These are phyloP conservation scores for Chalcosyrphus nemorum DNA, from an alignment of 2,888 invertebrate genomes.

Conservation along the genomic window DNA sequence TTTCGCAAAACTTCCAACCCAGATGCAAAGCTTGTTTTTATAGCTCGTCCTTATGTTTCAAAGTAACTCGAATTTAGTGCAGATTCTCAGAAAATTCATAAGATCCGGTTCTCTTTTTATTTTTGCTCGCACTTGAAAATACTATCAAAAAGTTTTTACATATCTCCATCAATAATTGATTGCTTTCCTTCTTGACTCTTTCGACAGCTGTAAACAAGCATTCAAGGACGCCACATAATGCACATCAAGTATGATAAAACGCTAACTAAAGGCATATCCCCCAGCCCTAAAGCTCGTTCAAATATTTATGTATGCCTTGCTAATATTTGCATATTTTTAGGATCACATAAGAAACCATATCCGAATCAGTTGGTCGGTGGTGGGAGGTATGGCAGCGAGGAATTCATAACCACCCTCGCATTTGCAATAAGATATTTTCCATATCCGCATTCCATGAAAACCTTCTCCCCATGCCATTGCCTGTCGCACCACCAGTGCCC, in stretches of 20 bases:
- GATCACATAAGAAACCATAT: background rate
- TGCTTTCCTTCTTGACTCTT: background rate
- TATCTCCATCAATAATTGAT: constrained; percentile 24
- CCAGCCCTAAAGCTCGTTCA: background rate
- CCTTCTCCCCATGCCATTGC: background rate
- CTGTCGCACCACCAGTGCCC: background rate
- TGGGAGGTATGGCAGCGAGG: background rate
- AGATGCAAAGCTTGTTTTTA: too few species aligned
- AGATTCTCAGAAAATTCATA: background rate
- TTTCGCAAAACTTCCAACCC: too few species aligned
- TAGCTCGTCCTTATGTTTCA: background rate
- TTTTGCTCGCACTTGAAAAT: background rate
- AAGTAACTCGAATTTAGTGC: background rate
- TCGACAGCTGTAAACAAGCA: background rate
- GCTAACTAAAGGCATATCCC: background rate
- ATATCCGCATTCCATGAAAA: constrained; percentile 27
- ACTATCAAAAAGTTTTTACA: background rate
- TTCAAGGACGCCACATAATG: constrained; percentile 8
- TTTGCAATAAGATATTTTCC: constrained; percentile 18
- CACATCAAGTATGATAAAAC: constrained; percentile 2
- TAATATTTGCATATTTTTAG: constrained; percentile 38
- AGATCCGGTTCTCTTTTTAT: background rate
- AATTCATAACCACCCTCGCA: background rate
- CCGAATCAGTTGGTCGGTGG: background rate
- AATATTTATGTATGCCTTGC: constrained; percentile 40